phyloP scores from a whole-genome alignment of 2,888 invertebrate genomes.

The Lysandra bellargus region DNA sequence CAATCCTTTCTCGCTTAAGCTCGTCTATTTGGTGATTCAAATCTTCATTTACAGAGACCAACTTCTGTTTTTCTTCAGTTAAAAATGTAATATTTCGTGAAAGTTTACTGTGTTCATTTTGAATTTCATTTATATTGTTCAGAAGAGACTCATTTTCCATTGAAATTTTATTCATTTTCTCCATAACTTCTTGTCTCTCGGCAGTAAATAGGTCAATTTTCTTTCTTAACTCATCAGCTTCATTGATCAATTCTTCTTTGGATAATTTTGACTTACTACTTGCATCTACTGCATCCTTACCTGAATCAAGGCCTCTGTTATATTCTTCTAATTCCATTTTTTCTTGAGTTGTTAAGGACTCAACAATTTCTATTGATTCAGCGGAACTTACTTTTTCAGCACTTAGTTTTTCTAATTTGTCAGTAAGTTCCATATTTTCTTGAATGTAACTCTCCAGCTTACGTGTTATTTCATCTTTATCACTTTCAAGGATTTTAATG shows the following conservation, averaged over 20 bases:
- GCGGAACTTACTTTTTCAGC: constrained; percentile 87
- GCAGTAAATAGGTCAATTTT: constrained; percentile 85
- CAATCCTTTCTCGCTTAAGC: constrained; percentile 66
- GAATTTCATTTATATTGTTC: constrained; percentile 73
- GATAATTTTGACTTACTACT: constrained; percentile 44
- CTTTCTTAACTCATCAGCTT: constrained; percentile 83
- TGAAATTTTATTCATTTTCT: constrained; percentile 83
- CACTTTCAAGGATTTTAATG: constrained; percentile 79
- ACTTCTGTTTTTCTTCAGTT: constrained; percentile 67
- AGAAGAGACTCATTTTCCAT: constrained; percentile 81
- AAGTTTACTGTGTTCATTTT: constrained; percentile 72
- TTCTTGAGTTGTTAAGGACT: constrained; percentile 85
- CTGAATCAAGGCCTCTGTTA: constrained; percentile 74
- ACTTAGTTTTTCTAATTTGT: constrained; percentile 86
- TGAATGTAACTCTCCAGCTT: constrained; percentile 84
- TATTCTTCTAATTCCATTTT: constrained; percentile 85
- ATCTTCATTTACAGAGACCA: constrained; percentile 59
- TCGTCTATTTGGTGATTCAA: constrained; percentile 69
- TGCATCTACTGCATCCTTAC: constrained; percentile 45
- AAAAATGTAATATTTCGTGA: constrained; percentile 67
- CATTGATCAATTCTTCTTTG: constrained; percentile 78
- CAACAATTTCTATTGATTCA: constrained; percentile 88
- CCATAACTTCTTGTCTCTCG: constrained; percentile 85
- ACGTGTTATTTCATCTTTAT: constrained; percentile 81
- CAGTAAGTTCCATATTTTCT: constrained; percentile 87